Percentiles rank a stretch among this genome's conserved stretches.
These are phyloP conservation scores for Volucella bombylans DNA, from an alignment of 2,888 invertebrate species.

Conservation along the genomic window DNA sequence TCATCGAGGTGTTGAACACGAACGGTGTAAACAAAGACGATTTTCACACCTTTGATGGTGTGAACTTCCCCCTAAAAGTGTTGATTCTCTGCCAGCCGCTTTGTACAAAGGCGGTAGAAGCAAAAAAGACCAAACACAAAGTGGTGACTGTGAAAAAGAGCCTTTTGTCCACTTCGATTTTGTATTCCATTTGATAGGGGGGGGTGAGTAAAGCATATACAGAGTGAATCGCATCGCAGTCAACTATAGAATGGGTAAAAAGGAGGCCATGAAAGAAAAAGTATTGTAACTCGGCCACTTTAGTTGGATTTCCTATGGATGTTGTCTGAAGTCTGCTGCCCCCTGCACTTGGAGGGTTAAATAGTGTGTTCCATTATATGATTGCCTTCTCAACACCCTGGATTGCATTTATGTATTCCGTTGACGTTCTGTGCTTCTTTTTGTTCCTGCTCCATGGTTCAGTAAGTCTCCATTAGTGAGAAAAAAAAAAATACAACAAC, in stretches of 20 bases:
- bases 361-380: slow-evolving; percentile 71
- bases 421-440: slow-evolving; percentile 46
- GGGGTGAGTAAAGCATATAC: slow-evolving; percentile 12
- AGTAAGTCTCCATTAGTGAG: slow-evolving; percentile 71
- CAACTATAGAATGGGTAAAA: not conserved
- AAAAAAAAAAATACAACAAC: not conserved
- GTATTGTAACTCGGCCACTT: slow-evolving; percentile 64
- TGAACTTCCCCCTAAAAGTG: slow-evolving; percentile 55
- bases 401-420: slow-evolving; percentile 61
- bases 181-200: slow-evolving; percentile 18
- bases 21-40: slow-evolving; percentile 68
- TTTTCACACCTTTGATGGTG: slow-evolving; percentile 71
- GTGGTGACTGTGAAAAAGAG: slow-evolving; percentile 1
- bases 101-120: slow-evolving; percentile 16
- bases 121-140: slow-evolving; percentile 6
- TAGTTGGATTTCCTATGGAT: slow-evolving; percentile 25
- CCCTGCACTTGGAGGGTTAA: slow-evolving; percentile 43
- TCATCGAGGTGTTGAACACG: slow-evolving; percentile 64
- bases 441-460: slow-evolving; percentile 31
- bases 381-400: slow-evolving; percentile 46
- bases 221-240: not conserved
- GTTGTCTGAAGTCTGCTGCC: not conserved
- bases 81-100: slow-evolving; percentile 5
- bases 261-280: slow-evolving; percentile 24
- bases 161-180: slow-evolving; percentile 61